Percentiles rank a stretch among this genome's conserved stretches.
These are phyloP conservation scores for Ciconia maguari DNA, from an alignment of 2,113 vertebrate genomes.

Conservation along the genomic window DNA sequence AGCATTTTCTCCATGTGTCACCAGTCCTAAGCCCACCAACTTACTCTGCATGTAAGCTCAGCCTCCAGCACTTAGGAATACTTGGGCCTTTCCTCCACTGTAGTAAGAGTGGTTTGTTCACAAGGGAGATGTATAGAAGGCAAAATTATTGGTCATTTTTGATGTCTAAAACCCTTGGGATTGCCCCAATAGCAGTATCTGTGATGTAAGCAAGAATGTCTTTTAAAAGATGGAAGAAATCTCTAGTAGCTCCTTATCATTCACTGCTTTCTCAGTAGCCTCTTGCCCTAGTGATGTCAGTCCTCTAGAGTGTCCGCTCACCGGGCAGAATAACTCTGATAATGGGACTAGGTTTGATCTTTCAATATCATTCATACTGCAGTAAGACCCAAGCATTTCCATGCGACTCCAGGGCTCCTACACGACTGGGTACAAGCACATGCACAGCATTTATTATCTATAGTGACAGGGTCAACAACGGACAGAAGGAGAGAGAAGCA, in stretches of 20 bases:
- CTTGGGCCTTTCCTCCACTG: background rate
- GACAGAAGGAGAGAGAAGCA: background rate
- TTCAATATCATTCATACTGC: background rate
- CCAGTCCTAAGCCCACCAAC: background rate
- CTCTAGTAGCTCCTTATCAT: background rate
- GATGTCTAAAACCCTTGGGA: background rate
- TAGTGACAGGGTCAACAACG: background rate
- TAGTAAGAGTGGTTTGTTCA: background rate
- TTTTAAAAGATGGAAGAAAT: background rate
- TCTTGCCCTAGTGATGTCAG: fast-evolving
- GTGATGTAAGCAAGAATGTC: background rate
- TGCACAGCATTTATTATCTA: background rate
- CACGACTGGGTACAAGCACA: background rate
- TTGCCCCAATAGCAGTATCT: background rate
- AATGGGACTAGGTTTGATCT: background rate
- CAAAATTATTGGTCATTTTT: background rate
- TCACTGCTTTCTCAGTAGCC: background rate
- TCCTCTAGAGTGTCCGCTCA: fast-evolving
- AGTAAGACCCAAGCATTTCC: background rate
- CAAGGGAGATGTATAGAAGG: background rate
- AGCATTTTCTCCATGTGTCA: background rate
- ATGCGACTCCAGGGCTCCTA: background rate
- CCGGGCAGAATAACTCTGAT: background rate
- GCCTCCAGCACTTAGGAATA: background rate
- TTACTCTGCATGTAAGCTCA: background rate